phyloP scores from a whole-genome alignment of 2,113 vertebrate species.

The Pollimyrus isidori region DNA sequence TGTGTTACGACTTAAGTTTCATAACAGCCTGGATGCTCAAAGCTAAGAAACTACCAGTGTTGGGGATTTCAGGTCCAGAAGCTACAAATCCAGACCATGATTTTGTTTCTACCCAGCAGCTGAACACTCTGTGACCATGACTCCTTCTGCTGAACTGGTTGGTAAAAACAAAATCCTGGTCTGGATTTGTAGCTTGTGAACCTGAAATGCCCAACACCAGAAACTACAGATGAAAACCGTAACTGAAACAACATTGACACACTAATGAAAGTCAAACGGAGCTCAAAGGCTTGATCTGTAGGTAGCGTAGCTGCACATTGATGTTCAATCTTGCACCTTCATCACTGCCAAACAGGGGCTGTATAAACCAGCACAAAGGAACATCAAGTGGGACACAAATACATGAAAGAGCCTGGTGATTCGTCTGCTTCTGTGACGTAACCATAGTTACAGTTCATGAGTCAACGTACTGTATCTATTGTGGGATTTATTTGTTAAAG shows the following conservation, averaged over 20 bases:
- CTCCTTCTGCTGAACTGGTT: no score
- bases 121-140: no score
- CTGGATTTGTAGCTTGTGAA: no score
- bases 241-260: not conserved
- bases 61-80: no score
- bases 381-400: not conserved
- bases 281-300: not conserved
- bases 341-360: not conserved
- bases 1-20: not conserved
- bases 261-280: not conserved
- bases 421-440: not conserved
- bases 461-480: not conserved
- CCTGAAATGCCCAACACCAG: no score
- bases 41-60: not conserved
- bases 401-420: not conserved
- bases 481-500: not conserved
- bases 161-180: no score
- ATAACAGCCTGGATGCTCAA: not conserved
- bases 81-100: no score
- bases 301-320: not conserved
- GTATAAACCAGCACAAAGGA: not conserved
- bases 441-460: slow-evolving; percentile 3
- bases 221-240: not conserved
- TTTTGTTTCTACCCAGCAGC: no score
- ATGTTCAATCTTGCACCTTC: not conserved